Evolutionary conservation across 1,140 invertebrate genomes (phyloP), one percentile per base, ranked within the genome.

Genomic region (Mercenaria mercenaria): DNA sequence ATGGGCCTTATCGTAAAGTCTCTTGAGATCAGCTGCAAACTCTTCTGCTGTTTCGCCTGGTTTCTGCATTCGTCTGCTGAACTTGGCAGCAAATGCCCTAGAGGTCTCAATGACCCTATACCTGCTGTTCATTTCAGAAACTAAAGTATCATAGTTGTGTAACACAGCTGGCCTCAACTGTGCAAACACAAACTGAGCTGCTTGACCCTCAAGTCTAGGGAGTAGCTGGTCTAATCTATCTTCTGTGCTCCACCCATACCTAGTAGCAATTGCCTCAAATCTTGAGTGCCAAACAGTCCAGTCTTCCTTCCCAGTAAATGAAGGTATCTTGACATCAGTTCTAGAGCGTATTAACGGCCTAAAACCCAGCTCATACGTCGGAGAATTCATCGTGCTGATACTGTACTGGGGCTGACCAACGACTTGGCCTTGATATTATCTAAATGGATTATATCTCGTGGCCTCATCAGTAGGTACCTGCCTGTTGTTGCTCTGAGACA

Each of bases 291-390:
- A 64, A 29, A 64, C 61, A 64, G 61, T 64, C 61, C 61, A 64
- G n/a, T 64, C 61, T 29, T 64, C 61, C 61, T 74, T 74, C 4
- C 29, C 69, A n/a, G 69, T 74, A 41, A 74, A 74, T 34, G 37
- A 11, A 13, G 34, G 69, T 34, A 74, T 74, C 39, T 74, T 74
- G 6, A 74, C 29, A 6, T 32, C n/a, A 13, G n/a, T n/a, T 13
- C 8, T 8, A 64, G 18, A 10, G 61, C 20, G n/a, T 20, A 10
- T 10, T 13, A 13, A 64, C 20, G 10, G 18, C 61, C 61, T 64
- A 52, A 13, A 8, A 8, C 61, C 47, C 47, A 50, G 10, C 47
- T 11, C 20, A 10, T 50, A 10, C 20, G 20, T 50, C 47, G 20
- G 10, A 11, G 47, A 11, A 50, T 11, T 20, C 47, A 50, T 20